These are phyloP conservation scores for Petrocephalus microphthalmus DNA, from an alignment of 2,113 vertebrate genomes.

Conservation along the genomic window DNA sequence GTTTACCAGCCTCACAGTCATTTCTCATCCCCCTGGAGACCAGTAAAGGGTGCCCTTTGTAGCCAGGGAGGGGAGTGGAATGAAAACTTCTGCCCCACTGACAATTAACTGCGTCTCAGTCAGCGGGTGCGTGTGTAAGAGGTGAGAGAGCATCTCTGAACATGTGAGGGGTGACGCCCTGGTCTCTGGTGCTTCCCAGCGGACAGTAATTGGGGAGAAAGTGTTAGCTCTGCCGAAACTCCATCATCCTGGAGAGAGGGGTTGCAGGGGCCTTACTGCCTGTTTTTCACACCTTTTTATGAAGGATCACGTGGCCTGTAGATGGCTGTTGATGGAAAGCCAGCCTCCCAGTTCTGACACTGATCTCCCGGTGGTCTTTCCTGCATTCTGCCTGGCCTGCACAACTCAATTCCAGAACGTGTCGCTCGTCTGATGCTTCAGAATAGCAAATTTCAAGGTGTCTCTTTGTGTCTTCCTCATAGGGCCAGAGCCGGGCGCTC, in stretches of 20 bases:
- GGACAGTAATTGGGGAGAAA: constrained; percentile 23
- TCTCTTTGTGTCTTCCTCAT: constrained; percentile 36
- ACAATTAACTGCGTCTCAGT: not conserved
- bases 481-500: constrained; percentile 12
- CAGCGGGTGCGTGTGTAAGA: not conserved
- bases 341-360: not conserved
- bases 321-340: not conserved
- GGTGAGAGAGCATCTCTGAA: not conserved
- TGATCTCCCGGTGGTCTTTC: not conserved
- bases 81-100: not conserved
- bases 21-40: constrained; percentile 16
- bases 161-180: not conserved
- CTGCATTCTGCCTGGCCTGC: not conserved
- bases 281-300: not conserved
- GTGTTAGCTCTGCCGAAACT: not conserved
- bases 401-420: constrained; percentile 13
- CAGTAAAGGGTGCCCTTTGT: not conserved
- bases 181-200: not conserved
- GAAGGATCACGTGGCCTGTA: not conserved
- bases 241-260: not conserved
- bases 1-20: constrained; percentile 10
- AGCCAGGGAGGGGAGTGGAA: not conserved
- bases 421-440: constrained; percentile 16
- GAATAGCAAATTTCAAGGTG: constrained; percentile 25
- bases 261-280: not conserved